Conservation (phyloP, 1,140 invertebrate species). For the Dendrolimus punctatus region DNA sequence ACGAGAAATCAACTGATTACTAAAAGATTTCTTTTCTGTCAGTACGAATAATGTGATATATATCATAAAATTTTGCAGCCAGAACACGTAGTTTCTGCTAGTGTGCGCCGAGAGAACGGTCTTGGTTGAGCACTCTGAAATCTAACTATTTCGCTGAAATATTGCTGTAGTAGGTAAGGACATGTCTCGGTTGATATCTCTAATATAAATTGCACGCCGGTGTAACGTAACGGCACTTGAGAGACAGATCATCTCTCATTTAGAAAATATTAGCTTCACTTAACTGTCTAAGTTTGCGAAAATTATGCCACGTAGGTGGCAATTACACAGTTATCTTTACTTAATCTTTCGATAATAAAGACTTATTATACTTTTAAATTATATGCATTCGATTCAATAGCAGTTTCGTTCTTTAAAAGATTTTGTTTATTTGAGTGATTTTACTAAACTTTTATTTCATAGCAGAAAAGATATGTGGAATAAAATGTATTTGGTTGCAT, state of each 20-base stretch:
- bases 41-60: constrained; percentile 1
- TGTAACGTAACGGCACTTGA: constrained; percentile 24
- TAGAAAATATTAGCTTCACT: constrained; percentile 33
- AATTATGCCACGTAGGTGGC: constrained; percentile 30
- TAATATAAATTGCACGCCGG: constrained; percentile 10
- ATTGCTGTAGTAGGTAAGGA: background rate
- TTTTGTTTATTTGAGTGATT: no score
- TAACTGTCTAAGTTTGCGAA: constrained; percentile 36
- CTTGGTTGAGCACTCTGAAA: background rate
- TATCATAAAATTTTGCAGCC: constrained; percentile 4
- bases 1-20: no score
- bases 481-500: no score
- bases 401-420: background rate
- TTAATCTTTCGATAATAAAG: constrained; percentile 12
- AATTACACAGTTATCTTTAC: constrained; percentile 18
- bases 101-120: background rate
- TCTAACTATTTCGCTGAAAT: background rate
- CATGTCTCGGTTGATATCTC: constrained; percentile 2
- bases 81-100: constrained; percentile 4
- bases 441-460: no score
- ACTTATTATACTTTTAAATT: constrained; percentile 4
- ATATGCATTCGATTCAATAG: background rate
- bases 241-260: constrained; percentile 34
- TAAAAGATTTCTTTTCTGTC: background rate
- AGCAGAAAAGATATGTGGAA: no score